Evolutionary conservation across 2,797 vertebrate species (phyloP).

Genomic region (Mycteria americana): DNA sequence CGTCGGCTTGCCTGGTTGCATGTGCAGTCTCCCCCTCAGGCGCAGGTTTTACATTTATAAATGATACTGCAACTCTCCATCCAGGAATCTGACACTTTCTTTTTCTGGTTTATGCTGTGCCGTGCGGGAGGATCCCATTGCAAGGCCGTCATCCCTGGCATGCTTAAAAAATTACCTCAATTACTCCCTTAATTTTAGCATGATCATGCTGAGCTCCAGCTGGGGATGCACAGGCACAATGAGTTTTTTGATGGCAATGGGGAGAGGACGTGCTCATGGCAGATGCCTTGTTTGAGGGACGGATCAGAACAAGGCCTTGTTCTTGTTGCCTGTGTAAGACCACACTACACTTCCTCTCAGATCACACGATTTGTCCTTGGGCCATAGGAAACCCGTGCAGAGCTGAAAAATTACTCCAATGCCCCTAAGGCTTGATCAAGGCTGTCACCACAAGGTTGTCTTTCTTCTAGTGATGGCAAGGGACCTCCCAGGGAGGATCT

Average conservation of each 20-base stretch:
- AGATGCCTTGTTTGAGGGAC: not conserved
- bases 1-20: rapidly evolving
- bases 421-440: not conserved
- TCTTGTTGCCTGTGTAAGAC: not conserved
- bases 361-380: not conserved
- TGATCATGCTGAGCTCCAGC: rapidly evolving
- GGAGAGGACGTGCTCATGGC: rapidly evolving
- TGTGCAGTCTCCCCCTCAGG: not conserved
- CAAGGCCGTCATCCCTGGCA: not conserved
- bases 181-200: not conserved
- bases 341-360: not conserved
- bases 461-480: not conserved
- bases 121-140: not conserved
- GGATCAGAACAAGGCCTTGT: not conserved
- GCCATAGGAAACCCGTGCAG: not conserved
- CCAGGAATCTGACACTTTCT: not conserved
- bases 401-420: not conserved
- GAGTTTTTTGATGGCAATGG: not conserved
- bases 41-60: not conserved
- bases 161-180: not conserved
- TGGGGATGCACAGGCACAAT: rapidly evolving
- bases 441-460: not conserved
- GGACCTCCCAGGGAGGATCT: not conserved
- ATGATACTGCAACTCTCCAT: not conserved
- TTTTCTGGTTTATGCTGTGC: not conserved